A percentile compares a stretch with the other conserved stretches of the same genome.
Conservation (phyloP, 2,113 vertebrate genomes). For the Stomatorhinus ivindoensis region DNA sequence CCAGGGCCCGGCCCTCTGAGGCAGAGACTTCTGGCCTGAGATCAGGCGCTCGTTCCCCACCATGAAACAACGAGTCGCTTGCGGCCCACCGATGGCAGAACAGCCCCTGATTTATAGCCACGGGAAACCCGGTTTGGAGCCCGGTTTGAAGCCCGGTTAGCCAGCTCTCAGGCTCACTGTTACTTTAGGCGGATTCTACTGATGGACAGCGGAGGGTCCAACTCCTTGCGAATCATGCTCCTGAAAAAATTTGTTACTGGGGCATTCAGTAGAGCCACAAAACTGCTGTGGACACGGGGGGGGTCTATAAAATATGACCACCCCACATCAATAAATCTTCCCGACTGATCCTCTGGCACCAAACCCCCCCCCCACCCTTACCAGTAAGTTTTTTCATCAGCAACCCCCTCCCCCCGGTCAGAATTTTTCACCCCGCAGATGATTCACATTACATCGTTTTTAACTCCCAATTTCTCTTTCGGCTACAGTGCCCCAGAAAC, state of each 20-base stretch:
- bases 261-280: not conserved
- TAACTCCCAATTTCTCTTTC: not conserved
- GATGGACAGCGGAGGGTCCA: not conserved
- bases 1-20: slow-evolving; percentile 11
- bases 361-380: not conserved
- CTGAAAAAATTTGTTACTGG: not conserved
- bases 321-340: not conserved
- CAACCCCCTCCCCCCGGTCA: not conserved
- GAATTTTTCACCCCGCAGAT: not conserved
- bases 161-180: not conserved
- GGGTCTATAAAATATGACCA: not conserved
- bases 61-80: not conserved
- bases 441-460: not conserved
- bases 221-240: not conserved
- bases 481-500: not conserved
- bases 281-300: not conserved
- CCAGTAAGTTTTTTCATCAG: not conserved
- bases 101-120: not conserved
- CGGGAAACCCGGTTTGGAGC: not conserved
- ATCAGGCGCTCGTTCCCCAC: not conserved
- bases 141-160: not conserved
- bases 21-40: not conserved
- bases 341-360: not conserved
- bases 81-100: not conserved
- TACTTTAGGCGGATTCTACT: not conserved